Conservation (phyloP, 2,113 vertebrate genomes). For the Regulus satrapa region DNA sequence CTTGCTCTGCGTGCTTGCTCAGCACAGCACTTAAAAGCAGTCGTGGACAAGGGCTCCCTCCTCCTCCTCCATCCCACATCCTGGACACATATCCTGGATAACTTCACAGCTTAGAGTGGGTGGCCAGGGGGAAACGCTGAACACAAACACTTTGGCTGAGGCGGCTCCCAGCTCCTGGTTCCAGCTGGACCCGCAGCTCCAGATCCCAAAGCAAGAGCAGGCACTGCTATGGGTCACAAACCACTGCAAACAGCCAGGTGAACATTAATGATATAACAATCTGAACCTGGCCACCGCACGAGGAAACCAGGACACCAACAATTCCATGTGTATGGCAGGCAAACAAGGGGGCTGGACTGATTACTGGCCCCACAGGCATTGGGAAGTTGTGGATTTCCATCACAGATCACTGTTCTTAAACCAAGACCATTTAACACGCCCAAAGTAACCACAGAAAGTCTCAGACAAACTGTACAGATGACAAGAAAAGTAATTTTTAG, state of each 20-base stretch:
- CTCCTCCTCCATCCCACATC: not conserved
- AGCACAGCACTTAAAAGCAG: not conserved
- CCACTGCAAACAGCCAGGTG: not conserved
- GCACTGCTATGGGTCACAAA: not conserved
- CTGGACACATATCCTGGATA: not conserved
- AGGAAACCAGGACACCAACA: not conserved
- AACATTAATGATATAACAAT: accelerated
- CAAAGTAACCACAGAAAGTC: not conserved
- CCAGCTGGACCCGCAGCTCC: accelerated
- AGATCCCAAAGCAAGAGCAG: not conserved
- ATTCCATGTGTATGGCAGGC: too few species aligned
- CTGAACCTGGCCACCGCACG: accelerated
- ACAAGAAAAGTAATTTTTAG: not conserved
- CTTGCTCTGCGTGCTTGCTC: not conserved
- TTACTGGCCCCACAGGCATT: not conserved
- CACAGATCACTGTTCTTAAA: not conserved
- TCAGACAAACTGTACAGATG: not conserved
- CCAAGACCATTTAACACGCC: accelerated
- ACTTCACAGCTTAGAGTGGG: not conserved
- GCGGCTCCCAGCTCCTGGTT: not conserved
- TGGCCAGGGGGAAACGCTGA: not conserved
- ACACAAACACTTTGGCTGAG: not conserved
- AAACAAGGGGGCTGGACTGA: not conserved
- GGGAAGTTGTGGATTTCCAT: not conserved
- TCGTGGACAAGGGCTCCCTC: not conserved